Evolutionary conservation across 2,888 invertebrate species (phyloP).

Genomic region (Synanthedon formicaeformis): DNA sequence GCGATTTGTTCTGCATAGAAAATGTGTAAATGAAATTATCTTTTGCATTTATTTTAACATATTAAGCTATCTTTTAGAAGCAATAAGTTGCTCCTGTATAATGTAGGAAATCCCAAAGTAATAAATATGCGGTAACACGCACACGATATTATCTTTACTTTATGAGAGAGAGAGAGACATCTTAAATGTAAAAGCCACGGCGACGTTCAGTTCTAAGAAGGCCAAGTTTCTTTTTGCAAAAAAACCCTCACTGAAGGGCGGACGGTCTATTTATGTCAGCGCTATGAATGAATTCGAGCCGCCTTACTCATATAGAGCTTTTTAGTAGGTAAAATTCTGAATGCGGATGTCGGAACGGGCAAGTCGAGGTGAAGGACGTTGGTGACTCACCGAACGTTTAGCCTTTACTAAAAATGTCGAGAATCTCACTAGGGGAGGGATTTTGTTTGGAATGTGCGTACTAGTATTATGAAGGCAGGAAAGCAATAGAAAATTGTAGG

Average conservation of each 20-base stretch:
- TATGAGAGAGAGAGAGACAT: too few species aligned
- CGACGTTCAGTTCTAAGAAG: constrained; percentile 12
- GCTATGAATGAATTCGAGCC: constrained; percentile 35
- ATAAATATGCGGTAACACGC: too few species aligned
- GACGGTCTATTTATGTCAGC: constrained; percentile 23
- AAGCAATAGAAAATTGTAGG: too few species aligned
- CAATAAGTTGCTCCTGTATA: too few species aligned
- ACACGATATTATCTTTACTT: too few species aligned
- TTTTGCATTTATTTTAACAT: too few species aligned
- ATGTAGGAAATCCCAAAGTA: too few species aligned
- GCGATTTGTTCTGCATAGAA: constrained; percentile 30
- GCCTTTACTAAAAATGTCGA: constrained; percentile 31
- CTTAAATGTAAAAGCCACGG: constrained; percentile 7
- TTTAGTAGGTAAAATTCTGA: constrained; percentile 34
- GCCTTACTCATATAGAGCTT: constrained; percentile 16
- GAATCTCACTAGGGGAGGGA: constrained; percentile 13
- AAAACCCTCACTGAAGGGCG: constrained; percentile 5
- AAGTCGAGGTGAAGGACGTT: constrained; percentile 53
- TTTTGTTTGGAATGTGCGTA: background rate
- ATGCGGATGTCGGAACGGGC: constrained; percentile 47
- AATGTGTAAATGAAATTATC: constrained; percentile 25
- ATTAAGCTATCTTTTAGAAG: constrained; percentile 6
- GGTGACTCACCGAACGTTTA: constrained; percentile 45
- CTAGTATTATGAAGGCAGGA: background rate
- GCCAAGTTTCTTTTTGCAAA: constrained; percentile 1